These are phyloP conservation scores for Leptopilina boulardi DNA, from an alignment of 1,140 invertebrate genomes.

Conservation along the genomic window DNA sequence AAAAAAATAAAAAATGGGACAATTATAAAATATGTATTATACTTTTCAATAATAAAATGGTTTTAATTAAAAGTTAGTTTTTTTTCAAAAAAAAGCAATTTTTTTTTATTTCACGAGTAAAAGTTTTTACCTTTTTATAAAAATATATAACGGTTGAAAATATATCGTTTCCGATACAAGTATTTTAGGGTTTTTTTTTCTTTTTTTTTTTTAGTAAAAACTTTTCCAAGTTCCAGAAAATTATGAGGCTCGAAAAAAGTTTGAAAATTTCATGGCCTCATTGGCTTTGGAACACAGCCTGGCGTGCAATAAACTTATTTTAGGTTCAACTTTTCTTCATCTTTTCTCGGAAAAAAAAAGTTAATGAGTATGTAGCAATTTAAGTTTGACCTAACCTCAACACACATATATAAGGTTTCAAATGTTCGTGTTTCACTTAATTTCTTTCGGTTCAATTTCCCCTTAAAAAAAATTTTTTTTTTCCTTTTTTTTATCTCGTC, in stretches of 20 bases:
- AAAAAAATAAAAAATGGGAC: too few relatives aligned
- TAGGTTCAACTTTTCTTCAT: constrained; percentile 5
- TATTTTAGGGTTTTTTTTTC: background rate
- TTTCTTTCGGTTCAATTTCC: background rate
- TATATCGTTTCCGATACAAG: constrained; percentile 1
- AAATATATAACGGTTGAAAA: background rate
- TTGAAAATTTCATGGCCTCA: constrained; percentile 1
- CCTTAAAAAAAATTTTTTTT: background rate
- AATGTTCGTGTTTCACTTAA: background rate
- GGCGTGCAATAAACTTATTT: constrained; percentile 21
- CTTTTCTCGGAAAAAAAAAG: background rate
- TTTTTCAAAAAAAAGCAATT: too few relatives aligned
- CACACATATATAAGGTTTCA: background rate
- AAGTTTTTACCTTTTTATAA: background rate
- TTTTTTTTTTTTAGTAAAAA: background rate
- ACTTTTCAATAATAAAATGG: too few relatives aligned
- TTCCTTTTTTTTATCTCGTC: too few relatives aligned
- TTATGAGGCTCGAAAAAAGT: constrained; percentile 7
- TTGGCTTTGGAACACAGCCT: background rate
- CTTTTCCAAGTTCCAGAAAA: background rate
- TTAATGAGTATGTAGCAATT: constrained; percentile 15
- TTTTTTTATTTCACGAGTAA: background rate
- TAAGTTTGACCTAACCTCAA: constrained; percentile 6
- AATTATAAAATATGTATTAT: too few relatives aligned
- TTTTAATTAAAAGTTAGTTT: too few relatives aligned